phyloP scores from a whole-genome alignment of 2,888 invertebrate species.

The Papilio gigon region DNA sequence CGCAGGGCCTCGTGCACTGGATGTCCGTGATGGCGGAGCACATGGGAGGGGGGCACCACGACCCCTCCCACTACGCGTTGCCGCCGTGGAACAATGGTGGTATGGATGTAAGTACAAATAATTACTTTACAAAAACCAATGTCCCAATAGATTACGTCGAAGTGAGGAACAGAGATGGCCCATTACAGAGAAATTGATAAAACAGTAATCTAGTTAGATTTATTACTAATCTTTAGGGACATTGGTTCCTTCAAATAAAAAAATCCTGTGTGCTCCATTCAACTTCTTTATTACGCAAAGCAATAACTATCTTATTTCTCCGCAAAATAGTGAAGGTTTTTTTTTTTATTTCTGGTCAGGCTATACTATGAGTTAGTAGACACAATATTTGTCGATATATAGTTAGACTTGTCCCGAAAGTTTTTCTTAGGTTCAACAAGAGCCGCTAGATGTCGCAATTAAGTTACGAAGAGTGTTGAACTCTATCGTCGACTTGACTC shows the following conservation, averaged over 20 bases:
- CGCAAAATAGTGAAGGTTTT: too few relatives aligned
- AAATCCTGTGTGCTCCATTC: too few relatives aligned
- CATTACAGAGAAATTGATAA: too few relatives aligned
- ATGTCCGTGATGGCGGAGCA: slow-evolving; percentile 98
- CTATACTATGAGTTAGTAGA: neutral
- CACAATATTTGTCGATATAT: neutral
- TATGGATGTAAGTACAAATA: slow-evolving; percentile 83
- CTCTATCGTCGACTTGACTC: too few relatives aligned
- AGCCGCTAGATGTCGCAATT: neutral
- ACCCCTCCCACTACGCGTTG: slow-evolving; percentile 85
- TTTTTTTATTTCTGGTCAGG: neutral
- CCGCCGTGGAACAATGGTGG: slow-evolving; percentile 82
- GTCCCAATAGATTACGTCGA: neutral
- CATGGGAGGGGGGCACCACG: slow-evolving; percentile 92
- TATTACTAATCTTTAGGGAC: too few relatives aligned
- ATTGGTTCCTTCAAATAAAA: too few relatives aligned
- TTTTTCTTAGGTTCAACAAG: neutral
- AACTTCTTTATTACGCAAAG: too few relatives aligned
- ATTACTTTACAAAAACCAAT: neutral
- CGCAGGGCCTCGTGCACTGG: slow-evolving; percentile 95
- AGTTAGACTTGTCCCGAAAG: neutral
- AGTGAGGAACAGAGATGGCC: neutral
- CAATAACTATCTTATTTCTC: too few relatives aligned
- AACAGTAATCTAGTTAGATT: too few relatives aligned
- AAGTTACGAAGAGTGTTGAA: too few relatives aligned